phyloP scores from a whole-genome alignment of 2,888 invertebrate genomes.

The Caenorhabditis sp. region DNA sequence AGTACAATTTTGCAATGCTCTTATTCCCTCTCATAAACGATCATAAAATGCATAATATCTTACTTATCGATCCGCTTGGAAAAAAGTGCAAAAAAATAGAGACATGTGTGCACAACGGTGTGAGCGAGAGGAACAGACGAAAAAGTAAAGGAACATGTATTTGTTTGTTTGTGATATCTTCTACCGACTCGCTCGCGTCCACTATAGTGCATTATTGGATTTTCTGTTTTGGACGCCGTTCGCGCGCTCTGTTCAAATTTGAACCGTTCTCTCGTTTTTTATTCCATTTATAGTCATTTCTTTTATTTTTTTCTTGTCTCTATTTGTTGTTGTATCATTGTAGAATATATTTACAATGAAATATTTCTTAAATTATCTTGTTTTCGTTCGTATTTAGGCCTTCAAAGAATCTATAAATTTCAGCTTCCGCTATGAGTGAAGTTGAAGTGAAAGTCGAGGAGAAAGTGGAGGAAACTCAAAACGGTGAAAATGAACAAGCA shows the following conservation, averaged over 20 bases:
- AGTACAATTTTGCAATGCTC: background rate
- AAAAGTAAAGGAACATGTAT: conserved; percentile 4
- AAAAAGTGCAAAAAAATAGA: conserved; percentile 3
- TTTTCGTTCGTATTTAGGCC: background rate
- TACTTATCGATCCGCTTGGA: conserved; percentile 10
- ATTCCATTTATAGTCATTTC: background rate
- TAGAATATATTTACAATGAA: background rate
- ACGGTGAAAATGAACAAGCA: background rate
- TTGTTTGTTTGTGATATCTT: conserved; percentile 16
- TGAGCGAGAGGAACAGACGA: conserved; percentile 16
- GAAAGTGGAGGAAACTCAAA: conserved; percentile 24
- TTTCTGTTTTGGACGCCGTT: conserved; percentile 12
- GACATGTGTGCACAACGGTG: background rate
- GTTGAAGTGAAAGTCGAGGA: conserved; percentile 33
- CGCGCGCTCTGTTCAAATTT: background rate
- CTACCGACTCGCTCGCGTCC: conserved; percentile 12
- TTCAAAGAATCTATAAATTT: background rate
- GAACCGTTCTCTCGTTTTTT: conserved; percentile 1
- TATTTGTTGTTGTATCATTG: background rate
- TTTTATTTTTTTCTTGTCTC: background rate
- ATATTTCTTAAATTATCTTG: background rate
- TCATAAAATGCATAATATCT: background rate
- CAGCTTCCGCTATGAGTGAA: conserved; percentile 29
- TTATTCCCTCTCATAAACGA: background rate
- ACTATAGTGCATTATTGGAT: conserved; percentile 20